Percentiles rank a stretch among this genome's conserved stretches.
Evolutionary conservation across 2,113 vertebrate species (phyloP).

Genomic region (Mesembrinibis cayennensis): DNA sequence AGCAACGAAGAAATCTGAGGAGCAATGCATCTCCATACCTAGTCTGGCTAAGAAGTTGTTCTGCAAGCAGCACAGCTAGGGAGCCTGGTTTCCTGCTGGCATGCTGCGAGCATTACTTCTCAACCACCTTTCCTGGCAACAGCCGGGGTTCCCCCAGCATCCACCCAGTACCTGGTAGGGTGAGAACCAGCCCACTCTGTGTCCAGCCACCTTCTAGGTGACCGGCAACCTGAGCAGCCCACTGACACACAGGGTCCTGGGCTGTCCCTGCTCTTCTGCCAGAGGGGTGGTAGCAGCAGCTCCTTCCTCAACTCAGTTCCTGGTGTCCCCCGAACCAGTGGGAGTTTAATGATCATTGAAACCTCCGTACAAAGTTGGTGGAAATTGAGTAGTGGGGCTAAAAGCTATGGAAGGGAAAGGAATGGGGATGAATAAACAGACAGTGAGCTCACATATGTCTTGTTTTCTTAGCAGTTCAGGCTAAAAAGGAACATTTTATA

Average conservation of each 20-base stretch:
- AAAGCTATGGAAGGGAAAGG: background rate
- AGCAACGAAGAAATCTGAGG: background rate
- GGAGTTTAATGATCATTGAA: background rate
- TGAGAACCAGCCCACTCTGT: accelerated
- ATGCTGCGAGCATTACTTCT: accelerated
- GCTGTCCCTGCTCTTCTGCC: background rate
- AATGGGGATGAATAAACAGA: background rate
- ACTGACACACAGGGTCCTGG: background rate
- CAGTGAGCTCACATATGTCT: background rate
- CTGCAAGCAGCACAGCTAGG: background rate
- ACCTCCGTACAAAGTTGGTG: background rate
- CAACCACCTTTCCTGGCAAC: background rate
- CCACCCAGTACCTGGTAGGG: accelerated
- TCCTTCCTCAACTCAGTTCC: background rate
- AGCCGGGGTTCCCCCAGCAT: background rate
- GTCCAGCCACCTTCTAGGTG: background rate
- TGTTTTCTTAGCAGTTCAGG: background rate
- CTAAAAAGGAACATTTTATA: background rate
- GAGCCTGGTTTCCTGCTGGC: background rate
- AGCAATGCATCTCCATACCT: background rate
- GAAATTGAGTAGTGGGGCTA: background rate
- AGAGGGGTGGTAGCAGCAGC: background rate
- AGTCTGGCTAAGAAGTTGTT: background rate
- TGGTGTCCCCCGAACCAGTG: background rate
- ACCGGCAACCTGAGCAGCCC: background rate